A percentile compares a stretch with the other conserved stretches of the same genome.
Evolutionary conservation across 2,797 vertebrate genomes (phyloP).

Genomic region (Macroramphosus scolopax): DNA sequence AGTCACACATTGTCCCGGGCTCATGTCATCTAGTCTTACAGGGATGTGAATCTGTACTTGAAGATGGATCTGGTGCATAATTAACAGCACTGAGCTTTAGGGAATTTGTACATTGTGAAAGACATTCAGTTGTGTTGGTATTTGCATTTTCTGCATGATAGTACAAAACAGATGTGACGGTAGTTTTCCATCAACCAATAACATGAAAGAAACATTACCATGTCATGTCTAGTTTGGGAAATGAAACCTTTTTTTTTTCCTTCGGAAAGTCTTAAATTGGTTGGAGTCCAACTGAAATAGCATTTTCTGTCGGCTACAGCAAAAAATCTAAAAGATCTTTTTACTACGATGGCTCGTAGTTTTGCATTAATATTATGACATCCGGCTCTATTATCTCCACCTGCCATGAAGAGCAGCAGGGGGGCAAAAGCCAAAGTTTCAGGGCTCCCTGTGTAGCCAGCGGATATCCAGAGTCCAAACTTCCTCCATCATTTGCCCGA

Average conservation of each 20-base stretch:
- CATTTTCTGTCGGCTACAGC: too few relatives aligned
- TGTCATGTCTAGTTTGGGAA: constrained; percentile 11
- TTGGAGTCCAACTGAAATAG: constrained; percentile 5
- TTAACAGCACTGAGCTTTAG: constrained; percentile 16
- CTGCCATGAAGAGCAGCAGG: too few relatives aligned
- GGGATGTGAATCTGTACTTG: constrained; percentile 17
- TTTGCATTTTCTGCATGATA: constrained; percentile 42
- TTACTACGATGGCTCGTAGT: too few relatives aligned
- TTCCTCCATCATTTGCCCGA: too few relatives aligned
- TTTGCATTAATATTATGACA: too few relatives aligned
- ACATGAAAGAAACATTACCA: constrained; percentile 9
- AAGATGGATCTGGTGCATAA: constrained; percentile 9
- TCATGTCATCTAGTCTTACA: constrained; percentile 14
- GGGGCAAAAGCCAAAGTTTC: too few relatives aligned
- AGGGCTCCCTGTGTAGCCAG: too few relatives aligned
- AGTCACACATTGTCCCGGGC: constrained; percentile 11
- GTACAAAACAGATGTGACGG: constrained; percentile 16
- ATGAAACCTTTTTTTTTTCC: not conserved
- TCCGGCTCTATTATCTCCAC: too few relatives aligned
- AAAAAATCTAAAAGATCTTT: too few relatives aligned
- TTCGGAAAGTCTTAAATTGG: not conserved
- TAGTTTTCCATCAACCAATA: constrained; percentile 12
- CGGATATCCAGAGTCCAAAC: too few relatives aligned
- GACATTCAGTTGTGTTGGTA: constrained; percentile 17
- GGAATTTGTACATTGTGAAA: constrained; percentile 19